Conservation (phyloP, 2,888 invertebrate species). For the Rhabditoides inermis region DNA sequence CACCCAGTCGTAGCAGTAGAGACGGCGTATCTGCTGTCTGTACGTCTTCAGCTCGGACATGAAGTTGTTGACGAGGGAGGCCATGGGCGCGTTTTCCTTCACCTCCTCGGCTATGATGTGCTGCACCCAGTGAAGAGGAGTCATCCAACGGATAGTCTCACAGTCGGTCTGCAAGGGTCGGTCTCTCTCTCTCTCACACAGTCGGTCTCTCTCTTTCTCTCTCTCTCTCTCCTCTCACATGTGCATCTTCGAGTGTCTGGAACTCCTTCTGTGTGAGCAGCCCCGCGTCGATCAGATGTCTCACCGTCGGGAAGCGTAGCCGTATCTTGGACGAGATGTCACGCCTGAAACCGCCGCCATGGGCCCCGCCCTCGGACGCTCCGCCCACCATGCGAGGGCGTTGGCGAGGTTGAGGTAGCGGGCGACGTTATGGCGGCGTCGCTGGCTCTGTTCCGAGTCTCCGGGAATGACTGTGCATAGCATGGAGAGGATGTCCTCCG, state of each 20-base stretch:
- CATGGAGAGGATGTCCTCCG: conserved; percentile 30
- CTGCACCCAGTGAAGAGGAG: conserved; percentile 41
- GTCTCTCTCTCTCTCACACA: too few species aligned
- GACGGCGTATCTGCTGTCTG: conserved; percentile 22
- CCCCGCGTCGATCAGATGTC: conserved; percentile 55
- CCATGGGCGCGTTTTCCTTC: background rate
- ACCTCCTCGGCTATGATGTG: conserved; percentile 19
- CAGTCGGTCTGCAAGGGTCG: too few species aligned
- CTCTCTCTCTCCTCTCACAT: conserved; percentile 14
- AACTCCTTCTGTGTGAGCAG: conserved; percentile 54
- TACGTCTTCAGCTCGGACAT: conserved; percentile 19
- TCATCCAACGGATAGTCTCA: conserved; percentile 36
- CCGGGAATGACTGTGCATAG: conserved; percentile 26
- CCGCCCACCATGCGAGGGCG: conserved; percentile 27
- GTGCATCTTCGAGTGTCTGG: conserved; percentile 46
- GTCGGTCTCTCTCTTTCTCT: too few species aligned
- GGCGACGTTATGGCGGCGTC: conserved; percentile 30
- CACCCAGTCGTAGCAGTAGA: conserved; percentile 39
- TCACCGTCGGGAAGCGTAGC: conserved; percentile 52
- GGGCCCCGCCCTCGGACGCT: background rate
- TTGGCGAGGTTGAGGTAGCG: conserved; percentile 36
- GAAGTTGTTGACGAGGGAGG: background rate
- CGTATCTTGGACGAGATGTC: conserved; percentile 34
- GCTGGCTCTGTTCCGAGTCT: conserved; percentile 11
- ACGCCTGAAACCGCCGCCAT: conserved; percentile 11